Conservation (phyloP, 2,888 invertebrate genomes). For the Andricus curvator region DNA sequence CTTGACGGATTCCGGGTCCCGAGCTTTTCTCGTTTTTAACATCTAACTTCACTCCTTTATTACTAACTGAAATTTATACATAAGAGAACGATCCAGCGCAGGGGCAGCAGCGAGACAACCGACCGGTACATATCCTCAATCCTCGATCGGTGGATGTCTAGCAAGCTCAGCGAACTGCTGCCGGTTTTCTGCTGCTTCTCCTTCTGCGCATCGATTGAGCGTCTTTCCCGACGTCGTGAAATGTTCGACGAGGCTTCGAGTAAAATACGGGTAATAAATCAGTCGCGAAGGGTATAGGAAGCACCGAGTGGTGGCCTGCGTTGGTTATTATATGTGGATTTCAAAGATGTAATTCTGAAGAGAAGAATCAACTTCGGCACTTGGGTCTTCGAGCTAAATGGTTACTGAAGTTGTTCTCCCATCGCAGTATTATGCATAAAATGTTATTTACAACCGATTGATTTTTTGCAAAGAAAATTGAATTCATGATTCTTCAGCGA, state of each 20-base stretch:
- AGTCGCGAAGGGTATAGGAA: slow-evolving; percentile 32
- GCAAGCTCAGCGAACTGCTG: slow-evolving; percentile 16
- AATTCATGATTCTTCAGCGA: slow-evolving; percentile 13
- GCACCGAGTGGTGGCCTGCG: slow-evolving; percentile 10
- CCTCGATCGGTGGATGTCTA: slow-evolving; percentile 25
- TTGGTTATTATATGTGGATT: slow-evolving; percentile 28
- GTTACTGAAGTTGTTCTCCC: neutral
- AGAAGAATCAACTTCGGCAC: slow-evolving; percentile 29
- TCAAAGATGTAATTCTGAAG: slow-evolving; percentile 12
- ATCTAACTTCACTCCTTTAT: slow-evolving; percentile 4
- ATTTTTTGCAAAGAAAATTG: slow-evolving; percentile 20
- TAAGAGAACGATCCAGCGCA: slow-evolving; percentile 44
- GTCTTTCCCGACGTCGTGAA: slow-evolving; percentile 36
- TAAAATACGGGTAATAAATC: slow-evolving; percentile 39
- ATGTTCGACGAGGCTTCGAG: slow-evolving; percentile 36
- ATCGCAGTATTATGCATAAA: neutral
- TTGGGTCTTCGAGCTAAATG: slow-evolving; percentile 28
- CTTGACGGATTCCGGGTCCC: too few relatives aligned
- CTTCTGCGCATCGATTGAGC: slow-evolving; percentile 25
- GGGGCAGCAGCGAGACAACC: slow-evolving; percentile 37
- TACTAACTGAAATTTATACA: slow-evolving; percentile 60
- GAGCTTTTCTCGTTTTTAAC: too few relatives aligned
- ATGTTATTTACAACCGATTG: slow-evolving; percentile 36
- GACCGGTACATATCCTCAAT: neutral
- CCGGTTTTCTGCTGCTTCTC: slow-evolving; percentile 9